These are phyloP conservation scores for Punctoribates punctum DNA, from an alignment of 2,888 invertebrate genomes.

Conservation along the genomic window DNA sequence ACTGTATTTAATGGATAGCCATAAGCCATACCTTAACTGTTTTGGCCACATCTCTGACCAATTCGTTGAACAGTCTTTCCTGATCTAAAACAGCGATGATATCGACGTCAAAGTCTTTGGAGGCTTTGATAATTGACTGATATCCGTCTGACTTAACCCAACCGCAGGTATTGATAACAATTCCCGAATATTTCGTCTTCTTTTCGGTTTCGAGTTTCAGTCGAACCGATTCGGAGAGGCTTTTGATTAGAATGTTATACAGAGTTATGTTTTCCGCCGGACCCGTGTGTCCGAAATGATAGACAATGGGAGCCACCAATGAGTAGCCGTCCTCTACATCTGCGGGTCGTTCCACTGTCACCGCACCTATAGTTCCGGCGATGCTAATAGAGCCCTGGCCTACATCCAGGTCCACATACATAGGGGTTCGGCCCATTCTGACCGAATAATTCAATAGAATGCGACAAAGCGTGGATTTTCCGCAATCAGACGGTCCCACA, in stretches of 20 bases:
- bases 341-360: constrained; percentile 86
- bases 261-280: constrained; percentile 73
- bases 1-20: not conserved
- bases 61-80: constrained; percentile 88
- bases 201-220: constrained; percentile 80
- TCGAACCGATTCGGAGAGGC: constrained; percentile 78
- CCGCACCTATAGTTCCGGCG: constrained; percentile 73
- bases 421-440: constrained; percentile 61
- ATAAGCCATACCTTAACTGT: constrained; percentile 3
- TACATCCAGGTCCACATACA: constrained; percentile 91
- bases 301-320: constrained; percentile 85
- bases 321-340: constrained; percentile 93
- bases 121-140: constrained; percentile 76
- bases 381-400: constrained; percentile 89
- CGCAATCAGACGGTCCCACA: constrained; percentile 92
- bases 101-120: constrained; percentile 88
- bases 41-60: constrained; percentile 82
- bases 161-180: constrained; percentile 94
- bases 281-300: constrained; percentile 83
- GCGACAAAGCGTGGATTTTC: constrained; percentile 85
- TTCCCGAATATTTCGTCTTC: constrained; percentile 70
- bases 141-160: constrained; percentile 80
- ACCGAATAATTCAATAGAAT: constrained; percentile 93
- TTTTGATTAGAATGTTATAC: constrained; percentile 75
- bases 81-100: constrained; percentile 93